Percentiles rank a stretch among this genome's conserved stretches.
Conservation (phyloP, 2,113 vertebrate genomes). For the Elephas maximus region DNA sequence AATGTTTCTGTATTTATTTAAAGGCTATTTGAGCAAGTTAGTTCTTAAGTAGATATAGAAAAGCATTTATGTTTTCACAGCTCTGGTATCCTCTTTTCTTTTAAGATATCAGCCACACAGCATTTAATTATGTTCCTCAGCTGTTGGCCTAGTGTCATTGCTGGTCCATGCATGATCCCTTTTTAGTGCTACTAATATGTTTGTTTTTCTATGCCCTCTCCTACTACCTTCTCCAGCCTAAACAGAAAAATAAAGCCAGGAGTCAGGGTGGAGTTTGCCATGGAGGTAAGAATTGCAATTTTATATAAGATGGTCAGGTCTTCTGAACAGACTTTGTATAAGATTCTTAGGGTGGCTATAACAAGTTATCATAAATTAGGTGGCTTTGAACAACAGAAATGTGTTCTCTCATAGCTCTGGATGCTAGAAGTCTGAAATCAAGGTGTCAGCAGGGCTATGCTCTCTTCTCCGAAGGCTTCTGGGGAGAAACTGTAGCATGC, state of each 20-base stretch:
- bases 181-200: not conserved
- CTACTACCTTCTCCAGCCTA: not conserved
- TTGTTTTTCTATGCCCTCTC: not conserved
- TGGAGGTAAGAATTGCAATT: not conserved
- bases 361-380: no score
- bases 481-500: not conserved
- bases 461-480: no score
- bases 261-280: not conserved
- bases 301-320: not conserved
- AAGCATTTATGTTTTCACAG: not conserved
- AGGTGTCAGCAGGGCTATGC: no score
- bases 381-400: not conserved
- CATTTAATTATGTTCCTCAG: not conserved
- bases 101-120: not conserved
- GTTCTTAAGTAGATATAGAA: constrained; percentile 3
- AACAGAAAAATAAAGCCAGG: not conserved
- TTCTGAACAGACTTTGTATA: not conserved
- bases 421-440: no score
- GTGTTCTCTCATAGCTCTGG: no score
- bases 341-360: not conserved
- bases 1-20: constrained; percentile 3
- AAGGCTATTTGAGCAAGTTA: not conserved
- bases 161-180: not conserved
- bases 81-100: not conserved
- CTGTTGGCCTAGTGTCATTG: not conserved